Evolutionary conservation across 2,113 vertebrate species (phyloP).

Genomic region (Hypanus sabinus): DNA sequence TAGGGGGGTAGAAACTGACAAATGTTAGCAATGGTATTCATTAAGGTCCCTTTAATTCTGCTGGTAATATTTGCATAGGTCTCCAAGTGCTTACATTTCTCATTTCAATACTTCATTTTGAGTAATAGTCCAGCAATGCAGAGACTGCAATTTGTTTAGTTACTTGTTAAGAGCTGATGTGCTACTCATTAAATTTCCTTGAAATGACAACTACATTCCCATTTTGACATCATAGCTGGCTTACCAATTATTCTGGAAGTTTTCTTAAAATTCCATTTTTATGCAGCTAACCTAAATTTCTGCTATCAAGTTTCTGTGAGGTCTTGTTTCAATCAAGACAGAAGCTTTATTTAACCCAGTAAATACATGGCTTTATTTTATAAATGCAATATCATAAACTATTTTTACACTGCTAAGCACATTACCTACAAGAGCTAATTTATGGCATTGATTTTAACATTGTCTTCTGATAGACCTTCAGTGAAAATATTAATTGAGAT

Average conservation of each 20-base stretch:
- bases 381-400: background rate
- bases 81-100: background rate
- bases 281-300: background rate
- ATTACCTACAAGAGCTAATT: background rate
- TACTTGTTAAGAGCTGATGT: background rate
- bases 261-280: slow-evolving; percentile 2
- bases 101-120: background rate
- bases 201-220: background rate
- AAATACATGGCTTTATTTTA: background rate
- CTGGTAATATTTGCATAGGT: background rate
- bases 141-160: background rate
- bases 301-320: background rate
- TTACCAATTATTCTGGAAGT: background rate
- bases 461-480: background rate
- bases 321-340: background rate
- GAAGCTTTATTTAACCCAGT: background rate
- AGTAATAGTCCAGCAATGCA: background rate
- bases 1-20: background rate
- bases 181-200: background rate
- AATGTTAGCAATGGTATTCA: background rate
- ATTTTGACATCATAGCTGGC: background rate
- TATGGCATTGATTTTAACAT: background rate
- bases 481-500: background rate
- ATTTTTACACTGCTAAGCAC: background rate
- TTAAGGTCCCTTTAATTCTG: background rate